These are phyloP conservation scores for Anisognathus igniventris DNA, from an alignment of 2,797 vertebrate species.

Conservation along the genomic window DNA sequence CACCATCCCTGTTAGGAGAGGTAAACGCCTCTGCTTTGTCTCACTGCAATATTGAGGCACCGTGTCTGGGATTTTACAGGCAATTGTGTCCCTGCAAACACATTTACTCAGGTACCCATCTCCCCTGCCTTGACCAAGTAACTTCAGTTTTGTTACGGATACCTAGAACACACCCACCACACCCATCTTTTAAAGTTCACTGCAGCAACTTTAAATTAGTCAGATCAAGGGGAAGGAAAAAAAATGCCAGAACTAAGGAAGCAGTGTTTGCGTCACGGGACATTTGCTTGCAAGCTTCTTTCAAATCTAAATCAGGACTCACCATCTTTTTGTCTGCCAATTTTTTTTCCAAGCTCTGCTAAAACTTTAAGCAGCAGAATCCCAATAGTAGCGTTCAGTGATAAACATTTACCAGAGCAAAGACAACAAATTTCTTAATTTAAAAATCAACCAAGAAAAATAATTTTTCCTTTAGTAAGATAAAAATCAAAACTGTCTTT, in stretches of 20 bases:
- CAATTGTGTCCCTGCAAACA: background rate
- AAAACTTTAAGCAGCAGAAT: background rate
- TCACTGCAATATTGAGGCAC: fast-evolving
- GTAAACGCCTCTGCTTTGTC: background rate
- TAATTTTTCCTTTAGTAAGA: background rate
- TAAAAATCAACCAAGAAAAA: background rate
- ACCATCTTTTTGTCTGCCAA: background rate
- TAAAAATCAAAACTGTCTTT: background rate
- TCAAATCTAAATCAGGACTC: background rate
- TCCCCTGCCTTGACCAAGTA: background rate
- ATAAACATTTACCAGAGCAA: background rate
- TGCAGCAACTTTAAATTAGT: background rate
- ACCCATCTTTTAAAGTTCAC: background rate
- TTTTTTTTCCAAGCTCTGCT: background rate
- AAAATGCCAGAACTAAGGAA: background rate
- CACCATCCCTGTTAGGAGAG: background rate
- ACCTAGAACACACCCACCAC: background rate
- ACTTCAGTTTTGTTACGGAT: background rate
- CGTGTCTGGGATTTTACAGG: fast-evolving
- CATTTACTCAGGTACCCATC: fast-evolving
- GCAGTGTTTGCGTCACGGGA: background rate
- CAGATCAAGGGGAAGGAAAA: background rate
- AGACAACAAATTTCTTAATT: background rate
- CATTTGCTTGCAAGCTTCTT: background rate
- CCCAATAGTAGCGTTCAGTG: background rate